phyloP scores from a whole-genome alignment of 2,888 invertebrate genomes.

The Acleris cristana region DNA sequence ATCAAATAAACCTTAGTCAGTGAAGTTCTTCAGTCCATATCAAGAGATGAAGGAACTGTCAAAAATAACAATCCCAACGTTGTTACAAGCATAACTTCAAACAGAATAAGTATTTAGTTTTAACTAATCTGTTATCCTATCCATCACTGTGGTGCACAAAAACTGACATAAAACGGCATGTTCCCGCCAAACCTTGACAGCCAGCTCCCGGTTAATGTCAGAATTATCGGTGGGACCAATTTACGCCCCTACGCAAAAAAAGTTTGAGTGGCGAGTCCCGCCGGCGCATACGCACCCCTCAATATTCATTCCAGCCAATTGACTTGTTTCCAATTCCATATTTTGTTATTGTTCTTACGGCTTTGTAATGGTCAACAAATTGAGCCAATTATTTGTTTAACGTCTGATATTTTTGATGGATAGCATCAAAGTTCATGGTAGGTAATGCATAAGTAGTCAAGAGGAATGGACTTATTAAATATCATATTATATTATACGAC shows the following conservation, averaged over 20 bases:
- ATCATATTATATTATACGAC: too few relatives aligned
- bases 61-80: constrained; percentile 4
- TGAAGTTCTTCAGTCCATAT: background rate
- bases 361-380: constrained; percentile 47
- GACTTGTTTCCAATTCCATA: constrained; percentile 66
- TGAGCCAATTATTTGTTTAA: constrained; percentile 18
- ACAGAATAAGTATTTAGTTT: constrained; percentile 8
- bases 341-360: constrained; percentile 54
- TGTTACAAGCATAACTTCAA: background rate
- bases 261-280: constrained; percentile 66
- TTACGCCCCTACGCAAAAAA: constrained; percentile 74
- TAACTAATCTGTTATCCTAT: constrained; percentile 49
- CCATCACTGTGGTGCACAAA: constrained; percentile 61
- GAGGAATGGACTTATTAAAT: background rate
- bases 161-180: constrained; percentile 73
- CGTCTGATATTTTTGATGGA: constrained; percentile 17
- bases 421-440: background rate
- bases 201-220: constrained; percentile 78
- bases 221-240: constrained; percentile 77
- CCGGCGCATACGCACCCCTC: constrained; percentile 57
- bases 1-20: constrained; percentile 2
- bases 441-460: background rate
- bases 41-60: background rate
- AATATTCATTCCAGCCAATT: constrained; percentile 60
- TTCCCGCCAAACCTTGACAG: constrained; percentile 68